Base-by-base conservation (phyloP, 1,140 invertebrate genomes). In the Lerema accius region DNA sequence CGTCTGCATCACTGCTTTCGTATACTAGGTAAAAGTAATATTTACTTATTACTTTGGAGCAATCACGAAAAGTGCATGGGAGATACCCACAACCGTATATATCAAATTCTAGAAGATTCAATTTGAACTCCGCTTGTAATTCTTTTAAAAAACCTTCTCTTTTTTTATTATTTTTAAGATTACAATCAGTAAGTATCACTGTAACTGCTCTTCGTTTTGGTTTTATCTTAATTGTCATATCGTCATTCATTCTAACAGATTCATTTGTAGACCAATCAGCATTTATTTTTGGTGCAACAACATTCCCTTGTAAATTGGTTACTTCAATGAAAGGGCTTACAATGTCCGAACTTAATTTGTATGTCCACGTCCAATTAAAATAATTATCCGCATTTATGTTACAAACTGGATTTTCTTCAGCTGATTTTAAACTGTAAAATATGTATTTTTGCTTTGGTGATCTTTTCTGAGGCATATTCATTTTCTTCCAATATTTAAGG, bases 21-120 rank as follows among this genome's bases (percentile, higher is more conserved):
- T 94, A 93, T 0, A 94, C 92, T 50, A 95, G 83, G 82, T 95
- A 95, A 71, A 95, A 95, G 63, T 92, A 94, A 83, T 95, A 95
- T 16, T 91, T 65, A 0, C 88, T 86, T 14, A 94, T 70, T 3
- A 77, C 65, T n/a, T 76, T 63, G 35, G 90, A 82, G 63, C 92
- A 93, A 4, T 63, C 26, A 14, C 71, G 65, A 4, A 32, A 40
- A 0, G 76, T 64, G 72, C 92, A 93, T 0, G 65, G 61, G 0
- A 69, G 14, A 7, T 69, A 65, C 1, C 90, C 91, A 84, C 95
- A 97, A 6, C 96, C 96, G 73, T 93, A 96, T 37, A 95, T 91
- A 80, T 96, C 94, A 0, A 96, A 92, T 9, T 53, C 63, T 15
- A 88, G 45, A 55, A 56, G 50, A 59, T 76, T 76, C 32, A 73